Evolutionary conservation across 2,888 invertebrate genomes (phyloP).

Genomic region (Sepioteuthis lessoniana): DNA sequence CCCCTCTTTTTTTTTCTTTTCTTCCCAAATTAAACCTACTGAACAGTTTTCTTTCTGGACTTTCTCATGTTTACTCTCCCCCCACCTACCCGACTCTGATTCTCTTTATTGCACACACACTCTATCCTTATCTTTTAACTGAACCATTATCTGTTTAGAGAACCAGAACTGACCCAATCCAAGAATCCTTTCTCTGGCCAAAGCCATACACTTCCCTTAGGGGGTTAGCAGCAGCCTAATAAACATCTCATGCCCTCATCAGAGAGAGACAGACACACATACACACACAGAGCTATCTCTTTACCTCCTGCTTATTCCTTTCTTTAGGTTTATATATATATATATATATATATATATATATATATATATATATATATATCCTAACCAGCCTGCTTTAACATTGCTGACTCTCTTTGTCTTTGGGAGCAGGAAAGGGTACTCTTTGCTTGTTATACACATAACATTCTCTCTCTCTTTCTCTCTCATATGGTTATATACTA

Average conservation of each 20-base stretch:
- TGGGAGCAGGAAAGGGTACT: neutral
- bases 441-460: neutral
- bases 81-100: too few relatives aligned
- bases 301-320: neutral
- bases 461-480: neutral
- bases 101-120: neutral
- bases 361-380: too few relatives aligned
- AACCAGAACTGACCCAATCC: neutral
- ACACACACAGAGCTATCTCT: too few relatives aligned
- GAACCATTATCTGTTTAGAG: slow-evolving; percentile 33
- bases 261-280: neutral
- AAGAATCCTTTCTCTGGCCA: neutral
- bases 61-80: neutral
- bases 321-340: too few relatives aligned
- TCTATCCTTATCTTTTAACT: neutral
- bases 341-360: too few relatives aligned
- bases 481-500: neutral
- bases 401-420: neutral
- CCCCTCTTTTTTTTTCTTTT: neutral
- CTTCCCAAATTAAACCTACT: neutral
- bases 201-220: neutral
- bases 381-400: neutral
- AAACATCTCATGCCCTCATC: slow-evolving; percentile 45
- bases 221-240: neutral
- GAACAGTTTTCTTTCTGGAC: neutral